These are phyloP conservation scores for Brachyptera putata DNA, from an alignment of 2,888 invertebrate genomes.

Conservation along the genomic window DNA sequence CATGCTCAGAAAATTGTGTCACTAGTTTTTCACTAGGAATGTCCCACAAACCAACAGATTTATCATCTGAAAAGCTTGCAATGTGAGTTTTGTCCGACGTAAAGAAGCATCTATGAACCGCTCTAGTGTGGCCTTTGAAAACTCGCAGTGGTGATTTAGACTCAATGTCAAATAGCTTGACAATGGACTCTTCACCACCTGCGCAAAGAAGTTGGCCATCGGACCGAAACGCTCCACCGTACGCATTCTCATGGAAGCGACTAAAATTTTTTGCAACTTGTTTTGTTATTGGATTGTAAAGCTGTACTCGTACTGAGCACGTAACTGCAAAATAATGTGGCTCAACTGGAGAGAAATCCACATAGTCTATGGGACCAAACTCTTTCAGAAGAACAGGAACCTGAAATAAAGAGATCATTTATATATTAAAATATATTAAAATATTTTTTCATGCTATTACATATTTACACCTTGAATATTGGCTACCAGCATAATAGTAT, in stretches of 20 bases:
- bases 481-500: too few species aligned
- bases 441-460: neutral
- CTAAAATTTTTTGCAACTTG: slow-evolving; percentile 76
- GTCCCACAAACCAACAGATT: slow-evolving; percentile 84
- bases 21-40: slow-evolving; percentile 76
- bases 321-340: slow-evolving; percentile 91
- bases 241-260: slow-evolving; percentile 76
- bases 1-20: slow-evolving; percentile 48
- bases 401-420: slow-evolving; percentile 48
- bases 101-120: slow-evolving; percentile 79
- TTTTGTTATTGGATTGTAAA: slow-evolving; percentile 84
- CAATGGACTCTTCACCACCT: slow-evolving; percentile 83
- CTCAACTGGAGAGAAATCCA: slow-evolving; percentile 84
- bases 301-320: slow-evolving; percentile 80
- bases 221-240: slow-evolving; percentile 76
- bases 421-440: slow-evolving; percentile 21
- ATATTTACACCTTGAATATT: too few species aligned
- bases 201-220: slow-evolving; percentile 82
- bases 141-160: slow-evolving; percentile 77
- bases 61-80: slow-evolving; percentile 88
- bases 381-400: slow-evolving; percentile 85
- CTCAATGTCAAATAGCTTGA: slow-evolving; percentile 84
- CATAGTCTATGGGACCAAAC: slow-evolving; percentile 85
- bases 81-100: slow-evolving; percentile 72
- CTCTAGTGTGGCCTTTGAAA: slow-evolving; percentile 75